Percentiles rank a stretch among this genome's conserved stretches.
Conservation (phyloP, 2,113 vertebrate species). For the Elachura formosa region DNA sequence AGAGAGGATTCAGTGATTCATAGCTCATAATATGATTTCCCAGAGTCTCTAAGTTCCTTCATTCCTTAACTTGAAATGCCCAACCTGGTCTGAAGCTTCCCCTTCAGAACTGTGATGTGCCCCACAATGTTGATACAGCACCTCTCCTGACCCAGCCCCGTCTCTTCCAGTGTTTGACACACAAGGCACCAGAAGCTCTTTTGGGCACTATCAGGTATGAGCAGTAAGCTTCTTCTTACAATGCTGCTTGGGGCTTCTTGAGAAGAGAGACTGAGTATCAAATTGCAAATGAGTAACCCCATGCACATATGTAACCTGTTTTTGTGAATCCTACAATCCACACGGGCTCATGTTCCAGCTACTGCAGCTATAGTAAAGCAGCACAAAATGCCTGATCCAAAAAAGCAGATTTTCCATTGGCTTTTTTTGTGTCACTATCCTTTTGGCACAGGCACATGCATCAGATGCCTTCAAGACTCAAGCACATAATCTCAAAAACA, state of each 20-base stretch:
- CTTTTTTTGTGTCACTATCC: background rate
- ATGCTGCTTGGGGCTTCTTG: background rate
- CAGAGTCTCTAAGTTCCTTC: background rate
- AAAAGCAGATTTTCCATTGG: background rate
- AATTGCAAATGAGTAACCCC: background rate
- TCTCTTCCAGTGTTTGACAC: background rate
- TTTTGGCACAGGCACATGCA: background rate
- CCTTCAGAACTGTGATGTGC: rapidly evolving
- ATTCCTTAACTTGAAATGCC: background rate
- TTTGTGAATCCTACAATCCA: background rate
- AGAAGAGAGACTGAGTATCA: background rate
- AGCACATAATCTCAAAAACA: background rate
- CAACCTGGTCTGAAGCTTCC: background rate
- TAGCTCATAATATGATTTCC: background rate
- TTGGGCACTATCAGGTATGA: background rate
- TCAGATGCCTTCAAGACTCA: background rate
- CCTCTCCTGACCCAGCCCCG: background rate
- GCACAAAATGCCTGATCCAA: background rate
- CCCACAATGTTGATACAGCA: rapidly evolving
- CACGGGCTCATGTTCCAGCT: background rate
- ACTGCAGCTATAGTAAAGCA: background rate
- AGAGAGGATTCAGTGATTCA: conserved; percentile 21
- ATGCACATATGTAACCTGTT: background rate
- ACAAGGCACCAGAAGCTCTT: background rate
- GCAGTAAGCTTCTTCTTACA: background rate